Evolutionary conservation across 2,888 invertebrate genomes (phyloP).

Genomic region (Agrilus mali): DNA sequence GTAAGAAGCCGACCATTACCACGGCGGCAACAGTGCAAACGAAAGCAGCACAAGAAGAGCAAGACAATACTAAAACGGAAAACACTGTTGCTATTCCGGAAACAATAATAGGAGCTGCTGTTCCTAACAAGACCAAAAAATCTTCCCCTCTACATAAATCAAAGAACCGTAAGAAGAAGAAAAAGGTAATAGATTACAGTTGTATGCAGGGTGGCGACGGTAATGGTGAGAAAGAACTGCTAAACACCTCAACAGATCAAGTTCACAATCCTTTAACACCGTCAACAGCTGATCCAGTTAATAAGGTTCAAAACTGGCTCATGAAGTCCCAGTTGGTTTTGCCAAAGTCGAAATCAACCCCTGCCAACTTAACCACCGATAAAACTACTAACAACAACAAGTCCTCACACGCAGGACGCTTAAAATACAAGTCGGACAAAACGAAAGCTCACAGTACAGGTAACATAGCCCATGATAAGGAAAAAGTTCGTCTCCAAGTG

Average conservation of each 20-base stretch:
- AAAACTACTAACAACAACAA: conserved; percentile 37
- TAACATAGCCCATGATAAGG: conserved; percentile 46
- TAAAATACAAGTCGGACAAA: conserved; percentile 38
- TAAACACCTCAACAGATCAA: conserved; percentile 27
- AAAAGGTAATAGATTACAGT: conserved; percentile 71
- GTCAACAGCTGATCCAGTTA: conserved; percentile 43
- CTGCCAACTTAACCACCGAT: conserved; percentile 55
- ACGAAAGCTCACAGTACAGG: conserved; percentile 55
- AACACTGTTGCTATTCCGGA: conserved; percentile 28
- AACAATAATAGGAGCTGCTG: conserved; percentile 8
- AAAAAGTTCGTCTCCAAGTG: conserved; percentile 67
- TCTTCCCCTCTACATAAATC: conserved; percentile 25
- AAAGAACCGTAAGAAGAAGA: conserved; percentile 46
- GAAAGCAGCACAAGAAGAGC: conserved; percentile 36
- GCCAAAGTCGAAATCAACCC: conserved; percentile 77
- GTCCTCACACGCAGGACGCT: conserved; percentile 34
- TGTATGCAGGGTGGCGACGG: conserved; percentile 46
- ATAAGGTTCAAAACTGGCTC: conserved; percentile 79
- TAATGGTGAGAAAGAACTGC: conserved; percentile 38
- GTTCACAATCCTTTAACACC: conserved; percentile 31
- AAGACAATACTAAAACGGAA: conserved; percentile 40
- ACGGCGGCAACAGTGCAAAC: no score
- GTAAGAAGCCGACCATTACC: conserved; percentile 35
- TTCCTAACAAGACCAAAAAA: conserved; percentile 32
- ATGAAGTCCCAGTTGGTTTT: conserved; percentile 58